These are phyloP conservation scores for Hormaphis cornu DNA, from an alignment of 1,140 invertebrate genomes.

Conservation along the genomic window DNA sequence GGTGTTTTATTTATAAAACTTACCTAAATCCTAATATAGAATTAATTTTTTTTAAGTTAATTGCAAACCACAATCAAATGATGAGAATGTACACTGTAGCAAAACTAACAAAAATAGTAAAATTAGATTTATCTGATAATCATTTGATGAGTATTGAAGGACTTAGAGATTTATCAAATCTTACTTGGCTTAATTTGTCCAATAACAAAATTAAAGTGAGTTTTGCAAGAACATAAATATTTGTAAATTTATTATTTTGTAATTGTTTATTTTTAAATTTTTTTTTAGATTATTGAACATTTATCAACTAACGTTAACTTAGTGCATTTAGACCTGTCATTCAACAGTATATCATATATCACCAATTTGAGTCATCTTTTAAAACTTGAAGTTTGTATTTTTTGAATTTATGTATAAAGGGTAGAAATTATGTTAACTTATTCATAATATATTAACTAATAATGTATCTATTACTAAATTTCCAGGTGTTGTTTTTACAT, in stretches of 20 bases:
- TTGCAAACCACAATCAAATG: conserved; percentile 71
- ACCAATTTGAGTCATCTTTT: conserved; percentile 73
- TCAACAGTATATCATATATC: conserved; percentile 75
- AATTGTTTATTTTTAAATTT: not conserved
- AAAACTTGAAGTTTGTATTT: conserved; percentile 58
- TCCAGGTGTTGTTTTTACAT: conserved; percentile 73
- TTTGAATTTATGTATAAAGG: not conserved
- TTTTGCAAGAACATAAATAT: not conserved
- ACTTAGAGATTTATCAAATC: conserved; percentile 67
- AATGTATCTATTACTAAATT: conserved; percentile 37
- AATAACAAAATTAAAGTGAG: conserved; percentile 62
- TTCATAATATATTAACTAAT: not conserved
- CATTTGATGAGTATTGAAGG: conserved; percentile 80
- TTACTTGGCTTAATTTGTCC: conserved; percentile 64
- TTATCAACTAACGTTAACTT: conserved; percentile 68
- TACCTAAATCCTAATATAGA: too few relatives aligned
- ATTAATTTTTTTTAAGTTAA: conserved; percentile 54
- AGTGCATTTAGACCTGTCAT: conserved; percentile 75
- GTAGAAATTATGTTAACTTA: not conserved
- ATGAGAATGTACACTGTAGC: conserved; percentile 78
- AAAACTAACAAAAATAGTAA: conserved; percentile 63
- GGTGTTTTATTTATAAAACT: too few relatives aligned
- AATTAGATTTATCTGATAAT: conserved; percentile 76
- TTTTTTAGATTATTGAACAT: conserved; percentile 71
- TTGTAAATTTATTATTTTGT: not conserved